phyloP scores from a whole-genome alignment of 2,797 vertebrate genomes.

The Antennarius maculatus region DNA sequence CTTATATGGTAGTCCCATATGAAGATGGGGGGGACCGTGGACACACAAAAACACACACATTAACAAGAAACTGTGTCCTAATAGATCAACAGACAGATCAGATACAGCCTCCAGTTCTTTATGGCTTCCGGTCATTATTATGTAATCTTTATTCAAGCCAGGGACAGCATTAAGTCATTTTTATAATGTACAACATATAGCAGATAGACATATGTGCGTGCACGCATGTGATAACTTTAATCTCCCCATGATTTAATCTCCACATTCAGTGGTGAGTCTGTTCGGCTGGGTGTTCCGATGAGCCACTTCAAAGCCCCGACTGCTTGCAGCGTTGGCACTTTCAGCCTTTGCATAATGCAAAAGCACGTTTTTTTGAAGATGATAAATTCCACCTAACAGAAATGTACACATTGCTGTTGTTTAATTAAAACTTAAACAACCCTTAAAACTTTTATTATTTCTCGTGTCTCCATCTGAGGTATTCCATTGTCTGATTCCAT shows the following conservation, averaged over 20 bases:
- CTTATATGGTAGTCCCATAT: conserved; percentile 19
- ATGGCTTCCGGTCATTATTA: conserved; percentile 44
- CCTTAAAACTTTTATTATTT: conserved; percentile 20
- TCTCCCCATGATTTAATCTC: conserved; percentile 71
- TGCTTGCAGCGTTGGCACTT: conserved; percentile 55
- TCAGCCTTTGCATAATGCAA: conserved; percentile 52
- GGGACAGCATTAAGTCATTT: conserved; percentile 45
- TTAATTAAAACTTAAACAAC: conserved; percentile 18
- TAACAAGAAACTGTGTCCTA: background rate
- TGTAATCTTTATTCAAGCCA: conserved; percentile 46
- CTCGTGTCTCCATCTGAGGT: conserved; percentile 1
- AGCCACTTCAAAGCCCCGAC: conserved; percentile 56
- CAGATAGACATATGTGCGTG: conserved; percentile 30
- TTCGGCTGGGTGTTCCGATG: conserved; percentile 63
- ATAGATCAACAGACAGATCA: conserved; percentile 23
- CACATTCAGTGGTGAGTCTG: conserved; percentile 32
- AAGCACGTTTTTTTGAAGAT: conserved; percentile 39
- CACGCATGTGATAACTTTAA: conserved; percentile 51
- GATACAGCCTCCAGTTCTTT: conserved; percentile 36
- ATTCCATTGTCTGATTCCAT: background rate
- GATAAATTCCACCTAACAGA: conserved; percentile 42
- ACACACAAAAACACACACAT: background rate
- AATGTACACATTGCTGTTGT: conserved; percentile 28
- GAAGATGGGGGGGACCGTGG: background rate
- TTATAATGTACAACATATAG: conserved; percentile 58